Conservation (phyloP, 2,113 vertebrate genomes). For the Phylloscopus trochilus region DNA sequence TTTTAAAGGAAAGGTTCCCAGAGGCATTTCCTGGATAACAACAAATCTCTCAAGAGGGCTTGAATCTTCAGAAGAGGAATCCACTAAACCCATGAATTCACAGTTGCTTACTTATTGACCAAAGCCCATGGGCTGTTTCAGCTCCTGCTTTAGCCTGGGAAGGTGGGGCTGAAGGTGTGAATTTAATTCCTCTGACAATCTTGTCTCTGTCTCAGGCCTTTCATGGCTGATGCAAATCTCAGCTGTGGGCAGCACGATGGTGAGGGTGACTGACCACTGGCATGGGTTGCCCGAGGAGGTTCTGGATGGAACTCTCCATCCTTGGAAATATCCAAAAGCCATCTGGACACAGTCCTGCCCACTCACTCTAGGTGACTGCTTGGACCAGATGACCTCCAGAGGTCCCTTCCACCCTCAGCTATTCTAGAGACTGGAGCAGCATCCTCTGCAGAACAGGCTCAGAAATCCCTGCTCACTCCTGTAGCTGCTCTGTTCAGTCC, state of each 20-base stretch:
- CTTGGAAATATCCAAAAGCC: background rate
- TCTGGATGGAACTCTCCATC: background rate
- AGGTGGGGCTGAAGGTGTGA: background rate
- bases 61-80: background rate
- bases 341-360: background rate
- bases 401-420: background rate
- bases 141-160: background rate
- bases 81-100: background rate
- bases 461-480: background rate
- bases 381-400: background rate
- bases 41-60: background rate
- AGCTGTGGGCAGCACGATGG: fast-evolving
- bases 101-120: background rate
- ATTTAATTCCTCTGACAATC: background rate
- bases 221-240: background rate
- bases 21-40: background rate
- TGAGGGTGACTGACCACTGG: background rate
- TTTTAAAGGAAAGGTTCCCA: background rate
- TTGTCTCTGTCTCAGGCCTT: background rate
- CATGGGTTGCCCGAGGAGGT: background rate
- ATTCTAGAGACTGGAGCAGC: background rate
- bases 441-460: background rate
- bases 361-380: background rate
- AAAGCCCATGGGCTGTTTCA: background rate
- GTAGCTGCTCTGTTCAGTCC: background rate